phyloP scores from a whole-genome alignment of 23 tunicate genomes.

The Botrylloides violaceus region DNA sequence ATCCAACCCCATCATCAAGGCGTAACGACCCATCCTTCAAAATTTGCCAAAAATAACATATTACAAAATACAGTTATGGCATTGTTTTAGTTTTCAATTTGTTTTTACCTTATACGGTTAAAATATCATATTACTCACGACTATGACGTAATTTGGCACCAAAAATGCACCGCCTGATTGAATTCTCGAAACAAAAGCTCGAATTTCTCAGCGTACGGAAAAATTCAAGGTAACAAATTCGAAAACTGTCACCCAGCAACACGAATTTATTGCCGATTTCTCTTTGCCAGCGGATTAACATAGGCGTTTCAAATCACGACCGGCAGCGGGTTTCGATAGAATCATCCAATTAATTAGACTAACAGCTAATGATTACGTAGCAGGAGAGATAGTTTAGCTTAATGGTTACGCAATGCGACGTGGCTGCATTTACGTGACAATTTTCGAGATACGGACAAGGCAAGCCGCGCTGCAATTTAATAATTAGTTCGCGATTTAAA shows the following conservation, averaged over 20 bases:
- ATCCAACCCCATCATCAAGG: too few species aligned
- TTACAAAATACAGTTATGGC: not conserved
- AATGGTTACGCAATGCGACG: too few species aligned
- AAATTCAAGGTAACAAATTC: not conserved
- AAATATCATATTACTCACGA: not conserved
- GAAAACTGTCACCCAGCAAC: not conserved
- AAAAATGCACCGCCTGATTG: not conserved
- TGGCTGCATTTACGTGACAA: too few species aligned
- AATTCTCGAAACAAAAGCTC: not conserved
- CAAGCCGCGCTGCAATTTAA: too few species aligned
- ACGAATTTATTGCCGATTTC: not conserved
- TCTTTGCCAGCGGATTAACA: not conserved
- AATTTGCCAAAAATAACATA: not conserved
- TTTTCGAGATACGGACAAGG: too few species aligned
- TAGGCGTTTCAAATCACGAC: not conserved
- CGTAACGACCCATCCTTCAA: too few species aligned
- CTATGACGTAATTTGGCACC: conserved; percentile 1
- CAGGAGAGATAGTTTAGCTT: too few species aligned
- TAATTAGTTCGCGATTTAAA: too few species aligned
- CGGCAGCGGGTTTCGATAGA: too few species aligned
- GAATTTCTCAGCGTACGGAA: not conserved
- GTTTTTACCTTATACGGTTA: not conserved
- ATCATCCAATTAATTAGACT: too few species aligned
- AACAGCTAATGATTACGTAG: too few species aligned
- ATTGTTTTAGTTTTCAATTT: not conserved